Conservation (phyloP, 2,113 vertebrate species). For the Vulpes lagopus region DNA sequence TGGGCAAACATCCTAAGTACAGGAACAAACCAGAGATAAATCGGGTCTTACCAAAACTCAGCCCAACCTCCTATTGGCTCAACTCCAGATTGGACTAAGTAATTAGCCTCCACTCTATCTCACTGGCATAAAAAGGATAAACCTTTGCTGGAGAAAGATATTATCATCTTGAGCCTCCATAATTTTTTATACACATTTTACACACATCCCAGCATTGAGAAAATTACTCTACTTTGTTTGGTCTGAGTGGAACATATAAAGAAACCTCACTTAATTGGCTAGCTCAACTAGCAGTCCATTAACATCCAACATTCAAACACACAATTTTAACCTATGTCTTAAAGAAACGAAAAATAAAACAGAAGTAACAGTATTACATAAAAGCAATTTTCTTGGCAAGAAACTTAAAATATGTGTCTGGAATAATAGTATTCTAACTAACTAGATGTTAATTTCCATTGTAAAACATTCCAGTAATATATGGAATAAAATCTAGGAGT, state of each 20-base stretch:
- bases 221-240: background rate
- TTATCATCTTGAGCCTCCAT: background rate
- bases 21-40: background rate
- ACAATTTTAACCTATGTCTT: background rate
- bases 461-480: background rate
- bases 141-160: background rate
- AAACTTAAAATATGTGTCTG: background rate
- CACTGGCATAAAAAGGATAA: background rate
- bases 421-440: background rate
- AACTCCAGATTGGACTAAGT: background rate
- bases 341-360: constrained; percentile 54
- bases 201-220: background rate
- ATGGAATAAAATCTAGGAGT: background rate
- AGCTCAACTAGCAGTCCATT: background rate
- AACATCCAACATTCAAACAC: background rate
- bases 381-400: constrained; percentile 40
- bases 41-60: background rate
- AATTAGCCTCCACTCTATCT: background rate
- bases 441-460: background rate
- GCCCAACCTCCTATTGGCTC: background rate
- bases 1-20: background rate
- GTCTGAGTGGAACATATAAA: background rate
- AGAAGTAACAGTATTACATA: background rate
- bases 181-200: background rate
- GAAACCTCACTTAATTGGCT: background rate